These are phyloP conservation scores for Liposcelis brunnea DNA, from an alignment of 2,888 invertebrate species.

Conservation along the genomic window DNA sequence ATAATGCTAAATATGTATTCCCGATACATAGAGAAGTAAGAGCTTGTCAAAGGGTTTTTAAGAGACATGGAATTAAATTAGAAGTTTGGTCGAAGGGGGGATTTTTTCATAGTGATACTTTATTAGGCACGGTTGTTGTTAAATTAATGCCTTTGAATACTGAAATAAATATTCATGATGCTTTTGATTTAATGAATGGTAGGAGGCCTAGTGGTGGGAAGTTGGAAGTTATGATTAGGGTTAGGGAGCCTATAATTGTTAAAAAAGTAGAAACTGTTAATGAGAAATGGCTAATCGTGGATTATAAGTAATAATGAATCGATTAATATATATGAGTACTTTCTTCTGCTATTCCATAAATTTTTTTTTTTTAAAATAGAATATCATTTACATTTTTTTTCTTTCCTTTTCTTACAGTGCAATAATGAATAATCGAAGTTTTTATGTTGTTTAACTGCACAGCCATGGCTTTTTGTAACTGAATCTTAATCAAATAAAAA, in stretches of 20 bases:
- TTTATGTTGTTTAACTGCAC: too few relatives aligned
- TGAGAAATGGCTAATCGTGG: conserved; percentile 86
- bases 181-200: conserved; percentile 81
- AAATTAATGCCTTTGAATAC: conserved; percentile 83
- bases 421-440: too few relatives aligned
- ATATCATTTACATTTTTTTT: too few relatives aligned
- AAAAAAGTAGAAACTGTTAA: conserved; percentile 76
- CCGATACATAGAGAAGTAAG: conserved; percentile 62
- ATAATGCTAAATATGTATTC: conserved; percentile 61
- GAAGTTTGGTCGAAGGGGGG: conserved; percentile 89
- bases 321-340: too few relatives aligned
- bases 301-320: conserved; percentile 30
- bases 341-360: too few relatives aligned
- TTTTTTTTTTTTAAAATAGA: too few relatives aligned
- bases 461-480: too few relatives aligned
- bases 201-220: conserved; percentile 77
- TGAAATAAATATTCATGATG: conserved; percentile 75
- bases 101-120: conserved; percentile 74
- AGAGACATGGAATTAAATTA: conserved; percentile 73
- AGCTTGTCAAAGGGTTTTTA: conserved; percentile 70
- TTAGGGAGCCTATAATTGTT: conserved; percentile 73
- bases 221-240: conserved; percentile 69
- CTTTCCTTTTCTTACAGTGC: too few relatives aligned
- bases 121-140: conserved; percentile 65
- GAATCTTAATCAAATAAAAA: too few relatives aligned